Evolutionary conservation across 2,888 invertebrate species (phyloP), one percentile per base, ranked within the genome.

Genomic region (Platycheirus rosarum): DNA sequence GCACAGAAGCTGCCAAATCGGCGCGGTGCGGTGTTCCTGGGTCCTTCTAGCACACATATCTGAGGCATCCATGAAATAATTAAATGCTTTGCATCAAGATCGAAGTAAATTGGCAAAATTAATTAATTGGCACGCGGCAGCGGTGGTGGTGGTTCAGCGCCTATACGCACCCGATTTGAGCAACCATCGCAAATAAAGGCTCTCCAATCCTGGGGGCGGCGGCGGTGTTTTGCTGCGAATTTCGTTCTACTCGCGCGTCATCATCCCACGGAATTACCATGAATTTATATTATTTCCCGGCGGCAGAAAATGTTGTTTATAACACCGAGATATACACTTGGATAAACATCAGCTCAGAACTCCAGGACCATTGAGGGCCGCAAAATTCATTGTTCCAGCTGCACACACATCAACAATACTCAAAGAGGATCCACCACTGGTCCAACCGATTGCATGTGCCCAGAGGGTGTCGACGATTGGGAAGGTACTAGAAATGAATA

Each of bases 31-130:
- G n/a, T n/a, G n/a, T n/a, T 51, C 51, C 51, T 20, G 9, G 14
- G 26, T 26, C 26, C 26, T 16, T 2, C 9, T 4, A 49, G 8
- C 26, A n/a, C n/a, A 44, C n/a, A 44, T 5, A 44, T 23, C 35
- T 32, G 26, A 23, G 35, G 42, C 37, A 49, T 65, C 69, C 53
- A 69, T 57, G 65, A 63, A 49, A 63, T 69, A 69, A 69, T 74
- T 69, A 63, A 79, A 79, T 65, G 49, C 44, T 57, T 79, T 68
- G 37, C 73, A 53, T 48, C 49, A 14, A 55, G 40, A 63, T 74
- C 62, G 62, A 63, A 69, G 62, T 51, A 46, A 75, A 80, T 80
- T 80, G 75, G 80, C 70, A 62, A 80, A 80, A 80, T 80, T 80
- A 80, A 80, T 80, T 80, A 80, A 80, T 70, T 70, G 70, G 60